A percentile compares a stretch with the other conserved stretches of the same genome.
Conservation (phyloP, 2,113 vertebrate species). For the Melospiza melodia region DNA sequence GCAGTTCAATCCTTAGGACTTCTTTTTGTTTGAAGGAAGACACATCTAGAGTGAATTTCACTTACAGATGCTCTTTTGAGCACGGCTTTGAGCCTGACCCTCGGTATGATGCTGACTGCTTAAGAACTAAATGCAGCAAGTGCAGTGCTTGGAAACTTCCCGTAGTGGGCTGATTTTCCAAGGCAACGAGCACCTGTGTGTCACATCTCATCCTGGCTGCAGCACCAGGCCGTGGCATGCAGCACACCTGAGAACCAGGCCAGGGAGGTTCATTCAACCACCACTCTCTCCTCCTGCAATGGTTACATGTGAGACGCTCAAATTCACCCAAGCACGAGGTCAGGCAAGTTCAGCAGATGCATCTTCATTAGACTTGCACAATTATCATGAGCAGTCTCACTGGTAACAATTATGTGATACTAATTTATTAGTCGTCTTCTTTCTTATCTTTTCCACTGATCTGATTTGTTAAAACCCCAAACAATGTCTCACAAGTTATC, state of each 20-base stretch:
- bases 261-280: background rate
- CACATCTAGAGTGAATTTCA: slow-evolving; percentile 37
- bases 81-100: slow-evolving; percentile 22
- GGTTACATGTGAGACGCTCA: background rate
- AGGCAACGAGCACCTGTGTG: slow-evolving; percentile 33
- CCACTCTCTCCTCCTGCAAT: background rate
- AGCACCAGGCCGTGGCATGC: background rate
- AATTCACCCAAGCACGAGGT: background rate
- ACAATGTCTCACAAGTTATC: background rate
- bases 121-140: slow-evolving; percentile 29
- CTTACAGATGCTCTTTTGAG: slow-evolving; percentile 19
- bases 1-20: slow-evolving; percentile 33
- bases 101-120: slow-evolving; percentile 48
- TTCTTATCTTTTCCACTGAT: background rate
- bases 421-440: background rate
- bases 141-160: slow-evolving; percentile 24
- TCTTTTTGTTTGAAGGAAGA: slow-evolving; percentile 42
- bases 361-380: background rate
- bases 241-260: slow-evolving; percentile 17
- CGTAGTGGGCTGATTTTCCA: slow-evolving; percentile 32
- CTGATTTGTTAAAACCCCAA: background rate
- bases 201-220: background rate
- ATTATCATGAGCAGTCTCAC: background rate
- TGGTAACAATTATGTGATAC: background rate
- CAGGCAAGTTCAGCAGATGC: background rate